Conservation (phyloP, 2,113 vertebrate genomes). For the Gymnobelideus leadbeateri region DNA sequence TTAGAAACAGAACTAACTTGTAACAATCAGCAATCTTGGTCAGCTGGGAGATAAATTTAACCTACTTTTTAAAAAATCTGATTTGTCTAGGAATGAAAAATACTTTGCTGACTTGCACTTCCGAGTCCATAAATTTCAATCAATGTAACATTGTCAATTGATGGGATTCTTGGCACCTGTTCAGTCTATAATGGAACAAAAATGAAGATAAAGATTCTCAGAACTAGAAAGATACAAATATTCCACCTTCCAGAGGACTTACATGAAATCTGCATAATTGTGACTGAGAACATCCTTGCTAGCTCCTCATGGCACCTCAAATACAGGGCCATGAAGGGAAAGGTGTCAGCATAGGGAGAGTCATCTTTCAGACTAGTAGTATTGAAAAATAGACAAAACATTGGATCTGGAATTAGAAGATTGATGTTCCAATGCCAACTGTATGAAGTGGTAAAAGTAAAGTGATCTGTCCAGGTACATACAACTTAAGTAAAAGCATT, state of each 20-base stretch:
- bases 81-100: background rate
- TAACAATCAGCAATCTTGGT: background rate
- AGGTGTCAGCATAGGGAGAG: background rate
- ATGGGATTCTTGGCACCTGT: background rate
- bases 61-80: background rate
- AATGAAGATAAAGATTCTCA: background rate
- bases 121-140: background rate
- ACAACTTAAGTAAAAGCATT: background rate
- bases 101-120: conserved; percentile 18
- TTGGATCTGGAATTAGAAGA: background rate
- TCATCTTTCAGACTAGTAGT: background rate
- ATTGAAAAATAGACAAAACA: background rate
- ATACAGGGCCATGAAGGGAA: background rate
- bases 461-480: background rate
- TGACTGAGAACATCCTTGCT: background rate
- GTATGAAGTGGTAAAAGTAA: background rate
- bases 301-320: background rate
- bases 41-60: background rate
- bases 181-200: conserved; percentile 10
- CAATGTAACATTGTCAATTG: background rate
- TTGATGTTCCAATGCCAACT: background rate
- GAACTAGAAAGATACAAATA: background rate
- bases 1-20: background rate
- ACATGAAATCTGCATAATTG: background rate
- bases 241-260: background rate